These are phyloP conservation scores for Lineus longissimus DNA, from an alignment of 1,140 invertebrate species.

Conservation along the genomic window DNA sequence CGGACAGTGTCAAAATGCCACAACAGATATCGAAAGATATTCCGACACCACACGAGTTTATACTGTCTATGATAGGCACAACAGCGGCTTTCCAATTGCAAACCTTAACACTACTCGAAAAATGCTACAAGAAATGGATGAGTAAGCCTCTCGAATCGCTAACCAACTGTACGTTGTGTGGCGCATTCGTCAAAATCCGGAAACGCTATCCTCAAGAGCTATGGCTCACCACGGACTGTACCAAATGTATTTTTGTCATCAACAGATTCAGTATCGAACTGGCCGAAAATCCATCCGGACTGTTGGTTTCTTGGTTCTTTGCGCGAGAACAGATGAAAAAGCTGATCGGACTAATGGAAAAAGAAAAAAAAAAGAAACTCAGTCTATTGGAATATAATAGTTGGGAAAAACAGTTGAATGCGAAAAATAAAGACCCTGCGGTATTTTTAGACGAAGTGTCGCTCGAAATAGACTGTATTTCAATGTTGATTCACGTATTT, in stretches of 20 bases:
- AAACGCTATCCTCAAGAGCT: neutral
- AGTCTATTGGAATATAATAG: neutral
- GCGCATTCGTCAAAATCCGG: neutral
- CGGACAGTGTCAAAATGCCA: neutral
- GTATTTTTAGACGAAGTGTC: neutral
- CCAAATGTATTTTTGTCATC: conserved; percentile 6
- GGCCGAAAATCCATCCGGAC: neutral
- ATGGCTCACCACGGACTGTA: neutral
- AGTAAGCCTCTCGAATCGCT: neutral
- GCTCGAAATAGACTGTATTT: neutral
- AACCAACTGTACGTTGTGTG: conserved; percentile 3
- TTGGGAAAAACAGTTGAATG: neutral
- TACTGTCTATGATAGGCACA: neutral
- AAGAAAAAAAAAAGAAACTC: conserved; percentile 6
- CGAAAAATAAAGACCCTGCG: neutral
- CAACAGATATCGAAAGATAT: conserved; percentile 1
- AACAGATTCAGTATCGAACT: conserved; percentile 6
- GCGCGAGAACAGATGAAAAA: neutral
- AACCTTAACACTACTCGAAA: neutral
- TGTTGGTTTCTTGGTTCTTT: neutral
- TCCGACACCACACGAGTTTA: conserved; percentile 1
- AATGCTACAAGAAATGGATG: conserved; percentile 7
- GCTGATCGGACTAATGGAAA: neutral
- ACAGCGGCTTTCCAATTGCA: neutral
- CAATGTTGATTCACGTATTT: conserved; percentile 1